Percentiles rank a stretch among this genome's conserved stretches.
phyloP scores from a whole-genome alignment of 2,113 vertebrate species.

The Clarias macrocephalus region DNA sequence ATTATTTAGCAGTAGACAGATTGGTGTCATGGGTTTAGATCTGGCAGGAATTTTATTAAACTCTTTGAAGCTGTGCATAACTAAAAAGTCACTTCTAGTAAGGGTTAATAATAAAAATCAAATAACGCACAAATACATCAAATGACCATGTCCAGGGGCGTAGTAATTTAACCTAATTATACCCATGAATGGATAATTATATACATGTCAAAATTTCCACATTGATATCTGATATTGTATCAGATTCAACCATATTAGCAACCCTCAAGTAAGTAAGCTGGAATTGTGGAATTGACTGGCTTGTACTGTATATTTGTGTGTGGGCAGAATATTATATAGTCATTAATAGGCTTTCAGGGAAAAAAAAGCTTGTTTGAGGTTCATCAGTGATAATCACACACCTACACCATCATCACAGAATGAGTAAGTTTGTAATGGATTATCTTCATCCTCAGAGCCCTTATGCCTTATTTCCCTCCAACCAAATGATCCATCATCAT shows the following conservation, averaged over 20 bases:
- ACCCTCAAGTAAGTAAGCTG: not conserved
- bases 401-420: constrained; percentile 12
- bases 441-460: constrained; percentile 15
- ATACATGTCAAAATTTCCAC: not conserved
- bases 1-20: not conserved
- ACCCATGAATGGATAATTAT: not conserved
- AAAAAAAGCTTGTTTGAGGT: not conserved
- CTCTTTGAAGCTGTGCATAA: not conserved
- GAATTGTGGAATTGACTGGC: not conserved
- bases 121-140: not conserved
- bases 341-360: not conserved
- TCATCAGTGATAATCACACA: not conserved
- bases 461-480: constrained; percentile 27
- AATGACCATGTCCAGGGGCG: not conserved
- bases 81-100: not conserved
- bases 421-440: not conserved
- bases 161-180: not conserved
- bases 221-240: not conserved
- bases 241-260: not conserved
- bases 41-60: not conserved
- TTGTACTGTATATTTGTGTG: not conserved
- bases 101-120: not conserved
- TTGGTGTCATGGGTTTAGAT: not conserved
- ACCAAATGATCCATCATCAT: constrained; percentile 35
- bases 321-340: constrained; percentile 18